These are phyloP conservation scores for Hyposoter didymator DNA, from an alignment of 2,888 invertebrate species.

Conservation along the genomic window DNA sequence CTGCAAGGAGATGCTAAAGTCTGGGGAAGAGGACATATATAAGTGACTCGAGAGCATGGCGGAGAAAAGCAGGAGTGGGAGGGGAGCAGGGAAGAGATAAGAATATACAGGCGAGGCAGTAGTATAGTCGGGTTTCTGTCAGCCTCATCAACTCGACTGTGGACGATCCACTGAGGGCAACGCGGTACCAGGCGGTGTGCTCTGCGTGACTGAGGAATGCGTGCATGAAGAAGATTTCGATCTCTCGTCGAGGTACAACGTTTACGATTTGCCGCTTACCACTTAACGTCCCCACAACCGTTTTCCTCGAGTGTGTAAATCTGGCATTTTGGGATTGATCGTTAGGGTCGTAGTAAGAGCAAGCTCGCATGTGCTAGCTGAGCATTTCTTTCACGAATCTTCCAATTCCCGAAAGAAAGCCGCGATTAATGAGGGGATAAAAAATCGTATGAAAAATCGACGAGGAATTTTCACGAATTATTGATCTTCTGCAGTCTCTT, in stretches of 20 bases:
- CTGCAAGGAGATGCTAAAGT: background rate
- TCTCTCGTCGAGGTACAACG: conserved; percentile 69
- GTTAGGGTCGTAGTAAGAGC: conserved; percentile 39
- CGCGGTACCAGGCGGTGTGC: conserved; percentile 76
- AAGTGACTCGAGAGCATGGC: conserved; percentile 29
- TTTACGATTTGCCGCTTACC: conserved; percentile 73
- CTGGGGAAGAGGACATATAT: background rate
- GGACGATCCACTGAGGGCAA: background rate
- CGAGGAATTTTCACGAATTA: background rate
- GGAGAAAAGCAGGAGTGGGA: conserved; percentile 1
- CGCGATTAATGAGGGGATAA: background rate
- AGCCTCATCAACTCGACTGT: conserved; percentile 67
- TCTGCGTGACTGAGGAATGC: conserved; percentile 76
- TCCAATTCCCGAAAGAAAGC: background rate
- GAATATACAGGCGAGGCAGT: conserved; percentile 65
- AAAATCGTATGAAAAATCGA: background rate
- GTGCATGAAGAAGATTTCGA: conserved; percentile 74
- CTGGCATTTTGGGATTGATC: conserved; percentile 41
- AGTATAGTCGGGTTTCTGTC: conserved; percentile 76
- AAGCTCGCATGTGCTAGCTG: background rate
- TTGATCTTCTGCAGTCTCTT: background rate
- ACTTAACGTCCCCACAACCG: conserved; percentile 64
- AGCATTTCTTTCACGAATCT: background rate
- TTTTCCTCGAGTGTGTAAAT: conserved; percentile 46
- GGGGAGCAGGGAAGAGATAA: conserved; percentile 15